Evolutionary conservation across 2,113 vertebrate species (phyloP).

Genomic region (Scomber japonicus): DNA sequence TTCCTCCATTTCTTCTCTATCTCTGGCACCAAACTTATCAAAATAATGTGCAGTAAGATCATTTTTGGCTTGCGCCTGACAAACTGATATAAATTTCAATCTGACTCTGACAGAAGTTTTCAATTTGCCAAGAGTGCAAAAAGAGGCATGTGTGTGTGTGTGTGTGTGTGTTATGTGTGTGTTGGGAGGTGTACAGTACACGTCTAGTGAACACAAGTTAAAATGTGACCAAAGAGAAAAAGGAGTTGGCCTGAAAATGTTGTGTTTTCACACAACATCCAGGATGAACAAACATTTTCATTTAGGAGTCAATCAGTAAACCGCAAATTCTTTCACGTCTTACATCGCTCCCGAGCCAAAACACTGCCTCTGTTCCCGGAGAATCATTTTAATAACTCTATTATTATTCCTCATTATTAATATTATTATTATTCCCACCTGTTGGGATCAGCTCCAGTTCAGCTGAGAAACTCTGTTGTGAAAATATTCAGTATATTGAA

Average conservation of each 20-base stretch:
- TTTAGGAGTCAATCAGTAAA: slow-evolving; percentile 49
- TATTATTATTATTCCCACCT: slow-evolving; percentile 62
- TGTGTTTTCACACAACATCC: slow-evolving; percentile 57
- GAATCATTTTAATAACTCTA: slow-evolving; percentile 48
- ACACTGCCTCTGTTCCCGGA: slow-evolving; percentile 28
- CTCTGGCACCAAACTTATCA: slow-evolving; percentile 87
- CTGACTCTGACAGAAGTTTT: slow-evolving; percentile 85
- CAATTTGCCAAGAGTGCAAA: slow-evolving; percentile 85
- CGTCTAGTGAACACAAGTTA: slow-evolving; percentile 63
- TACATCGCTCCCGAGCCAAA: slow-evolving; percentile 36
- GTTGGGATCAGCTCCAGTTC: slow-evolving; percentile 44
- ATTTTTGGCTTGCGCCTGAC: slow-evolving; percentile 82
- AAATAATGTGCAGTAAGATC: slow-evolving; percentile 86
- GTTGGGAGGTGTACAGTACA: slow-evolving; percentile 43
- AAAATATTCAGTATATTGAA: slow-evolving; percentile 33
- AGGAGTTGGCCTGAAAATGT: slow-evolving; percentile 54
- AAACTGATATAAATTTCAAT: slow-evolving; percentile 89
- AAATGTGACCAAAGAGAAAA: slow-evolving; percentile 61
- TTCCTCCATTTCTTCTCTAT: slow-evolving; percentile 84
- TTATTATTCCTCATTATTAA: slow-evolving; percentile 55
- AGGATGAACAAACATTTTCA: slow-evolving; percentile 53
- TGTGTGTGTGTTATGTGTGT: slow-evolving; percentile 28
- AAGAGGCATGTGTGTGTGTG: slow-evolving; percentile 51
- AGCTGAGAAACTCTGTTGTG: slow-evolving; percentile 17
- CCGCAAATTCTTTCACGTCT: slow-evolving; percentile 57